Evolutionary conservation across 2,113 vertebrate genomes (phyloP), one percentile per base, ranked within the genome.

Genomic region (Naja naja): DNA sequence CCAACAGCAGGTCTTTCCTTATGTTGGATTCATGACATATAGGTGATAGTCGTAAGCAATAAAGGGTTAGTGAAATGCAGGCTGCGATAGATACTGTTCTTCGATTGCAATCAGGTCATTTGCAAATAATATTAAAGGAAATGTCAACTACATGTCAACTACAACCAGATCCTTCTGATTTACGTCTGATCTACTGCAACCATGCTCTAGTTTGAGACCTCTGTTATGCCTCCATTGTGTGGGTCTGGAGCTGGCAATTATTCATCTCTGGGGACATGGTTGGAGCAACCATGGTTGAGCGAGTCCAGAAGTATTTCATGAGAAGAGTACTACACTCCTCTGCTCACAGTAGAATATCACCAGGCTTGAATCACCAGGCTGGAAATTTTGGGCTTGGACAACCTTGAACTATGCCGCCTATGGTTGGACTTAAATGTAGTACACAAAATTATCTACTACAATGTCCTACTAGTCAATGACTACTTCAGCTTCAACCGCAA

Each of bases 101-200:
- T 97, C 95, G 95, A 94, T 96, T 96, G 96, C 95, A 94, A 97
- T 95, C 94, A 96, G 93, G 95, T 2, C 22, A 34, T 95, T 96
- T 88, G 95, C 94, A 96, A 95, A 95, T 90, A 95, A 95, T 95
- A 96, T 94, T 96, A 97, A 97, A 96, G 97, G 92, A 93, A 95
- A 96, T 94, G 91, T 96, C 96, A 97, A 95, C 90, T 5, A 6
- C 20, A 95, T 97, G 97, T 95, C 96, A 95, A 95, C 22, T 49
- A 53, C n/a, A 10, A 53, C 4, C 34, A 47, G 23, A 69, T 53
- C 8, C 97, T 97, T 96, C 92, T 97, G 94, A 97, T 97, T 95
- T 97, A 97, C 97, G 92, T 96, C 96, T 97, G 97, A 97, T 94
- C 93, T 93, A 97, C 34, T 94, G 95, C 97, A 88, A 22, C 49